These are phyloP conservation scores for Pterocles orientalis DNA, from an alignment of 2,113 vertebrate genomes.

Conservation along the genomic window DNA sequence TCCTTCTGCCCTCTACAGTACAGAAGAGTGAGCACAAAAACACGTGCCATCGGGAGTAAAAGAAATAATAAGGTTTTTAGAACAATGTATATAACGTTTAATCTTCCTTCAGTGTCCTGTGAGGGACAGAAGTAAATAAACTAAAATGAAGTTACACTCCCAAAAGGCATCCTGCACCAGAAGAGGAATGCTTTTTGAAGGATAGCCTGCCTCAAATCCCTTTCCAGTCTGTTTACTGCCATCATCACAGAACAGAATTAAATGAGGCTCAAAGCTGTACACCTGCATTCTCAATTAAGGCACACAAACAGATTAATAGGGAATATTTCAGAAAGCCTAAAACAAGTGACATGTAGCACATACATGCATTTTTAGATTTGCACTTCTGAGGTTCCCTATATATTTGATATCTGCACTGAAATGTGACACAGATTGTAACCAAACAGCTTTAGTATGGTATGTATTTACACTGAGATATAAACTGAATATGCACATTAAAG, in stretches of 20 bases:
- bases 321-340: neutral
- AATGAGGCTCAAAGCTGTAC: neutral
- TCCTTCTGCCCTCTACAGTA: neutral
- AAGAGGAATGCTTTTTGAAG: neutral
- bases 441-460: fast-evolving
- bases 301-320: neutral
- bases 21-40: neutral
- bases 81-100: neutral
- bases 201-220: neutral
- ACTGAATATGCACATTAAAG: neutral
- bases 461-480: neutral
- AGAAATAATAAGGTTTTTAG: neutral
- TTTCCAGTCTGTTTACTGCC: neutral
- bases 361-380: neutral
- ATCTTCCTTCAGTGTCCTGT: neutral
- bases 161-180: neutral
- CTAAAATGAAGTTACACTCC: neutral
- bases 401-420: neutral
- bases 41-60: neutral
- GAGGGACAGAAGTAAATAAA: neutral
- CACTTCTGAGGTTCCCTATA: neutral
- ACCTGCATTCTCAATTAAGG: neutral
- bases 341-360: neutral
- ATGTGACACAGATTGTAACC: neutral
- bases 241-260: neutral